Base-by-base conservation (phyloP, 2,113 vertebrate species). In the Zosterops lateralis region DNA sequence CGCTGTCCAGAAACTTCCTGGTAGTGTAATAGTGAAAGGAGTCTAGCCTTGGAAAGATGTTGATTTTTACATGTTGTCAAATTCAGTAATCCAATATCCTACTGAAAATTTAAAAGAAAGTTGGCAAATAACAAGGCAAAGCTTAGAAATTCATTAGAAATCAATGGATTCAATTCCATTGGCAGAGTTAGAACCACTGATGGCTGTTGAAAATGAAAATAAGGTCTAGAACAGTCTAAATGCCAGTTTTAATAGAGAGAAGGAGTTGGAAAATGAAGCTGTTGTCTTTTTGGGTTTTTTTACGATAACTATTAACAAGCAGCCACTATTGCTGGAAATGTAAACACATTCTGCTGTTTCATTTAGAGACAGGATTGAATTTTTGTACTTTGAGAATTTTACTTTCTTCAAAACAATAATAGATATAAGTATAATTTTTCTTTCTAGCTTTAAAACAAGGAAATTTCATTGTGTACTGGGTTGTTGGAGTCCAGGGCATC, bases 81-180 rank as follows among this genome's bases (percentile, higher is more conserved):
- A 95, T 66, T 94, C 70, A 95, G 44, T 92, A 81, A 79, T 90
- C 53, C 16, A 86, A 91, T 58, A 19, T 38, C 61, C 28, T 82
- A 84, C 86, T 92, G 89, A 95, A 97, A 90, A 91, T 94, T 89
- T 50, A 91, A 96, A 95, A 78, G 72, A 58, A 65, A 87, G 65
- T 68, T 50, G 45, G 6, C 28, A 50, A 62, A 62, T 32, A 50
- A n/a, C 56, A 64, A 50, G 71, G 56, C 47, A 89, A 61, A 66
- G 73, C 29, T 68, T 60, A 91, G 38, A 67, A 26, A 38, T 38
- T 38, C 38, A 38, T 38, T 38, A 38, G 38, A 38, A 38, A 38
- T 38, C 38, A 38, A 87, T 90, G 16, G 24, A 74, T 28, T 67
- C 29, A 53, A 57, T 70, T 87, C 58, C 76, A 14, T 86, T 42